Base-by-base conservation (phyloP, 92 coral and sea anemone species). In the Paragorgia papillata region DNA sequence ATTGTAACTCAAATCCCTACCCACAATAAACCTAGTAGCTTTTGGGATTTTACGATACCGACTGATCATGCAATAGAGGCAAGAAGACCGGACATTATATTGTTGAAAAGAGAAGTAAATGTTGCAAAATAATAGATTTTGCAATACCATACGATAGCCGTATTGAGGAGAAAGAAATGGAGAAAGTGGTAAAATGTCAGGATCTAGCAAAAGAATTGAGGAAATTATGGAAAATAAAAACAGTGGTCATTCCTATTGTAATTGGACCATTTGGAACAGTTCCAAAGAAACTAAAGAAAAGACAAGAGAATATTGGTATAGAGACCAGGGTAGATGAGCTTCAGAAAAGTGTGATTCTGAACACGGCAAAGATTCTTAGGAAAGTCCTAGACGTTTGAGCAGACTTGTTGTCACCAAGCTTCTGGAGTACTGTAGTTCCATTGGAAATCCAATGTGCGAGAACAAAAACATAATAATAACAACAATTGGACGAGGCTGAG, bases 41-140 rank as follows among this genome's bases (percentile, higher is more conserved):
- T 57, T 32, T 74, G 69, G 69, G 67, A 74, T 56, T 1, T 74
- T 10, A 55, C 14, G 35, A 56, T 74, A 17, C 67, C 14, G 22
- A 31, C 69, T 46, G 77, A 70, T 70, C 57, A 44, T 9, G 60
- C 48, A 48, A 9, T 19, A 20, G 63, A 27, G 22, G 61, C 61
- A 55, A 55, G 61, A 55, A 55, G 61, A 19, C 61, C 61, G 9
- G 61, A 55, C 22, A 10, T 55, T 1, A 19, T 55, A 9, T 55
- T 55, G 61, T 55, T 2, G 61, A 55, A 10, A 10, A 55, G 22
- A 19, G 4, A 55, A 55, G 7, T 0, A 17, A 19, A 12, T 55
- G 61, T 55, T 12, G 61, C 17, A 12, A 2, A 55, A 55, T 55
- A 55, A n/a, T 55, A 55, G 61, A 19, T 19, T 55, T 55, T 55